Evolutionary conservation across 2,113 vertebrate genomes (phyloP).

Genomic region (Oryzias celebensis): DNA sequence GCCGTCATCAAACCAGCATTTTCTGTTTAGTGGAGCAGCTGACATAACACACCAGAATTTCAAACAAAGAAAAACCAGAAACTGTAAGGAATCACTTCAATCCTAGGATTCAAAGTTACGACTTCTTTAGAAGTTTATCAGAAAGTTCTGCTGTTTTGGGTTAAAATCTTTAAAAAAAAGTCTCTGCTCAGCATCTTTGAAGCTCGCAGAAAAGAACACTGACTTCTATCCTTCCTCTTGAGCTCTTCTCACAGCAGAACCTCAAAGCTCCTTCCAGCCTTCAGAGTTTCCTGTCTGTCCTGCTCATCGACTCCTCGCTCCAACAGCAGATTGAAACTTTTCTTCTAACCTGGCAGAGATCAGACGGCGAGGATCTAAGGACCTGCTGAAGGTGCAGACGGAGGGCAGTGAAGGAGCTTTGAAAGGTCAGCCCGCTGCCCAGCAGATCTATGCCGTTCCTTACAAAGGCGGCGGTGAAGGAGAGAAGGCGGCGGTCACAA

Average conservation of each 20-base stretch:
- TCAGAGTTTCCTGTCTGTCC: too few species aligned
- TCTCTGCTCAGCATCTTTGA: too few species aligned
- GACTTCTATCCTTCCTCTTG: too few species aligned
- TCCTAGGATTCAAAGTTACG: too few species aligned
- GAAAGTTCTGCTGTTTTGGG: too few species aligned
- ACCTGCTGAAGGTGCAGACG: constrained; percentile 82
- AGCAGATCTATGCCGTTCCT: constrained; percentile 81
- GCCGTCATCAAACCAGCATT: background rate
- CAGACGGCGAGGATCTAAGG: constrained; percentile 85
- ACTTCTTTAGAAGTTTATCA: too few species aligned
- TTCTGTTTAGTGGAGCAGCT: too few species aligned
- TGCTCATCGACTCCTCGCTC: constrained; percentile 1
- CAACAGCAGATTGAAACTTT: constrained; percentile 7
- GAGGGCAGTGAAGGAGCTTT: constrained; percentile 60
- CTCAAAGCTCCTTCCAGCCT: background rate
- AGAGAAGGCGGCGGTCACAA: constrained; percentile 19
- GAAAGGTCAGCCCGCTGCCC: constrained; percentile 52
- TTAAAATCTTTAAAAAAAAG: too few species aligned
- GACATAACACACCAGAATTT: too few species aligned
- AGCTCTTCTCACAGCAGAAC: background rate
- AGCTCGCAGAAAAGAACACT: too few species aligned
- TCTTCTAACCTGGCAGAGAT: constrained; percentile 75
- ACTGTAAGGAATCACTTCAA: too few species aligned
- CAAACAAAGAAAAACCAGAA: too few species aligned
- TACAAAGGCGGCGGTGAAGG: constrained; percentile 67